A percentile compares a stretch with the other conserved stretches of the same genome.
phyloP scores from a whole-genome alignment of 2,888 invertebrate genomes.

The Neoitamus cyanurus region DNA sequence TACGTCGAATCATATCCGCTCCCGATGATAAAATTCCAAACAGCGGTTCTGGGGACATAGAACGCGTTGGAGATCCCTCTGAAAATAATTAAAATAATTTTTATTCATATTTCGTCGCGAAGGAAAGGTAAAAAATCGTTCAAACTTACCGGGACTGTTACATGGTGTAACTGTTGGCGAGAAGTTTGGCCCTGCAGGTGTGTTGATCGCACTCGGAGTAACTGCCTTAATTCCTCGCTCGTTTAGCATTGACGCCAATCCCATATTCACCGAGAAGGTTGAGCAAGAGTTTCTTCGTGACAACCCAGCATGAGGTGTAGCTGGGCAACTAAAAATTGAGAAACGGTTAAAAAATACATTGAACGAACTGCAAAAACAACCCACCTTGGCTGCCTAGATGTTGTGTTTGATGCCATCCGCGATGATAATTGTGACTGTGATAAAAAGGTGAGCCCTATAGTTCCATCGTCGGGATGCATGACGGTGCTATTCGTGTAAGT shows the following conservation, averaged over 20 bases:
- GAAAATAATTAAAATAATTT: background rate
- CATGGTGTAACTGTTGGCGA: conserved; percentile 89
- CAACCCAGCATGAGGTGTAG: conserved; percentile 68
- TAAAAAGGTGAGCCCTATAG: conserved; percentile 70
- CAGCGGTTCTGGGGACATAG: conserved; percentile 65
- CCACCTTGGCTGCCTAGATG: conserved; percentile 67
- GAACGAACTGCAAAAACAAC: conserved; percentile 63
- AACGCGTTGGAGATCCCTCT: conserved; percentile 71
- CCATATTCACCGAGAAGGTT: conserved; percentile 77
- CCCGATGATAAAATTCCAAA: conserved; percentile 73
- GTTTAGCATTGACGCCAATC: conserved; percentile 81
- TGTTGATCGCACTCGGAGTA: conserved; percentile 75
- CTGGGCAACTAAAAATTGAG: conserved; percentile 60
- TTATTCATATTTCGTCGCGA: background rate
- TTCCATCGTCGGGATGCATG: conserved; percentile 89
- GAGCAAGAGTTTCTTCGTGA: conserved; percentile 85
- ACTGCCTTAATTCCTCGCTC: conserved; percentile 81
- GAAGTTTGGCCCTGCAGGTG: conserved; percentile 74
- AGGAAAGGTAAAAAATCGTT: background rate
- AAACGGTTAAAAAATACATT: background rate
- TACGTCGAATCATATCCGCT: conserved; percentile 74
- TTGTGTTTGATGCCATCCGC: conserved; percentile 75
- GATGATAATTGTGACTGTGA: conserved; percentile 76
- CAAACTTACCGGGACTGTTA: conserved; percentile 77
- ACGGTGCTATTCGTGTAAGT: conserved; percentile 90